These are phyloP conservation scores for Unio delphinus DNA, from an alignment of 2,888 invertebrate species.

Conservation along the genomic window DNA sequence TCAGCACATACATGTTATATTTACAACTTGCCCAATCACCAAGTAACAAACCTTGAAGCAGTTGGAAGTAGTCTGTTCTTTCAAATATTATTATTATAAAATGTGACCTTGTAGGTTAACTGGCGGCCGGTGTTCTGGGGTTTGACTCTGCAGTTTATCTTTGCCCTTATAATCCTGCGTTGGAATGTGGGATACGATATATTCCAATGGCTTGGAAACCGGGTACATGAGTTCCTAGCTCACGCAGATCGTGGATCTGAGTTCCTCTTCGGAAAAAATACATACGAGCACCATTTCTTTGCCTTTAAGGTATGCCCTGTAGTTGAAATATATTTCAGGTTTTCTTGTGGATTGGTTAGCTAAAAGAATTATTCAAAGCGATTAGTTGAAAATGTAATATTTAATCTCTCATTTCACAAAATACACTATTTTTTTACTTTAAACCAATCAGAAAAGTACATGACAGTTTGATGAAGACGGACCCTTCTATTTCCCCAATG, in stretches of 20 bases:
- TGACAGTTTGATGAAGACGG: too few relatives aligned
- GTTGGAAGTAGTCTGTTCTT: too few relatives aligned
- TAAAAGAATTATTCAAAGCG: too few relatives aligned
- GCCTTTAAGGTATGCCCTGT: constrained; percentile 82
- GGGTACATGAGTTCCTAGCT: constrained; percentile 83
- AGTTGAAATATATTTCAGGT: not conserved
- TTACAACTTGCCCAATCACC: too few relatives aligned
- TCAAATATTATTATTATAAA: too few relatives aligned
- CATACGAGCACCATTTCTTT: constrained; percentile 76
- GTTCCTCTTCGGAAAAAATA: constrained; percentile 84
- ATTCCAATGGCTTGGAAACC: constrained; percentile 80
- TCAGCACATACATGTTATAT: too few relatives aligned
- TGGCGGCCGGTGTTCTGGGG: constrained; percentile 87
- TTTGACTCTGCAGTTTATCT: constrained; percentile 84
- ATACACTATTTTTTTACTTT: too few relatives aligned
- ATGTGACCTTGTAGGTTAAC: constrained; percentile 61
- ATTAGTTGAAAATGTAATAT: too few relatives aligned
- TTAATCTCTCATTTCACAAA: too few relatives aligned
- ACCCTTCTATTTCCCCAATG: too few relatives aligned
- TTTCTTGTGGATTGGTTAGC: not conserved
- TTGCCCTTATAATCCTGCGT: constrained; percentile 72
- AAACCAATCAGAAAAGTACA: too few relatives aligned
- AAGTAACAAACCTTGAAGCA: too few relatives aligned
- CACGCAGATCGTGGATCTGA: constrained; percentile 86
- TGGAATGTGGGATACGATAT: constrained; percentile 74